A percentile compares a stretch with the other conserved stretches of the same genome.
Conservation (phyloP, 2,797 vertebrate species). For the Oceanodroma leucorhoa region DNA sequence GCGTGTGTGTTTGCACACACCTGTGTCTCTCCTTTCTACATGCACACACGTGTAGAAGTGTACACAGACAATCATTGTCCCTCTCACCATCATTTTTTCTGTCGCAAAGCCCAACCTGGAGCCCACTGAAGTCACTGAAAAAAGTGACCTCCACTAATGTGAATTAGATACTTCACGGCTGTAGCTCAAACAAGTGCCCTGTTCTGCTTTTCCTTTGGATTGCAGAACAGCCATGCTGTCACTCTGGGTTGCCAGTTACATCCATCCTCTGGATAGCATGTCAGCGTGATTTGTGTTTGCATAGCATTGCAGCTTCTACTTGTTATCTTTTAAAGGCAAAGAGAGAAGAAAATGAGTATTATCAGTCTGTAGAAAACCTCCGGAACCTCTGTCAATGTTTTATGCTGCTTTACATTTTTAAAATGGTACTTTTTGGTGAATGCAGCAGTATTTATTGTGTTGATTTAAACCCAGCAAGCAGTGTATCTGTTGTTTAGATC, state of each 20-base stretch:
- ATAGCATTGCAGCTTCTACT: not conserved
- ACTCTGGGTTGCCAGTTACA: not conserved
- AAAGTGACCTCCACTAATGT: not conserved
- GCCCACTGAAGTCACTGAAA: not conserved
- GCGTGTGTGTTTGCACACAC: not conserved
- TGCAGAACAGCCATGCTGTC: not conserved
- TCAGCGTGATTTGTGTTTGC: not conserved
- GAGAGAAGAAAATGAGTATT: not conserved
- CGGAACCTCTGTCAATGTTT: not conserved
- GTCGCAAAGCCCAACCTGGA: not conserved
- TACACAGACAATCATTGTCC: too few relatives aligned
- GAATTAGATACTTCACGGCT: not conserved
- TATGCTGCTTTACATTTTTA: not conserved
- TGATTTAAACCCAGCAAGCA: not conserved
- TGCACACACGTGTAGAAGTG: rapidly evolving
- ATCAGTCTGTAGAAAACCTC: not conserved
- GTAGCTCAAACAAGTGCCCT: not conserved
- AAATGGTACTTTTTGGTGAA: not conserved
- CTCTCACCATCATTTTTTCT: not conserved
- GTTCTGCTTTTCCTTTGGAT: not conserved
- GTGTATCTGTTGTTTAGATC: not conserved
- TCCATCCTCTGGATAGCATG: not conserved
- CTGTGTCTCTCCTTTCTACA: not conserved
- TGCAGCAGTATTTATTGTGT: not conserved
- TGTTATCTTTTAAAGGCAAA: not conserved